Evolutionary conservation across 2,113 vertebrate genomes (phyloP).

Genomic region (Urocitellus parryii): DNA sequence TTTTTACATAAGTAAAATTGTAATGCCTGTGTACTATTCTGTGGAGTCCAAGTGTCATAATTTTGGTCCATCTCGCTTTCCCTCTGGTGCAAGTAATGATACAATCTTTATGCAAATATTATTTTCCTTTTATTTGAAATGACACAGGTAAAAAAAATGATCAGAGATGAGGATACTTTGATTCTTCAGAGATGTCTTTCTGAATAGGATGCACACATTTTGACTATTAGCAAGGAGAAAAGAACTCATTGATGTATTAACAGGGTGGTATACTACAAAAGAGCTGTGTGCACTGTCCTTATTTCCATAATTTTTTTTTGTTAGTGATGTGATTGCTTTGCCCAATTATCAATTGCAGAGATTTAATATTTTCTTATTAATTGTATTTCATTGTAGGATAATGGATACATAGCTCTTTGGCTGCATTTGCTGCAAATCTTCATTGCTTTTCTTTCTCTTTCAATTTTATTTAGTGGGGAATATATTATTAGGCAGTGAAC

Average conservation of each 20-base stretch:
- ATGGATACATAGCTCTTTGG: not conserved
- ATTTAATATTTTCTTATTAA: slow-evolving; percentile 16
- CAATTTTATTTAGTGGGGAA: not conserved
- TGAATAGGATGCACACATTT: not conserved
- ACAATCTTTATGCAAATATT: slow-evolving; percentile 2
- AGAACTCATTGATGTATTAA: not conserved
- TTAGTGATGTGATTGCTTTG: not conserved
- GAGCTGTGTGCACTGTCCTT: not conserved
- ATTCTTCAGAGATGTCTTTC: slow-evolving; percentile 34
- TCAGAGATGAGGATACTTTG: not conserved
- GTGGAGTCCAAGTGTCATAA: not conserved
- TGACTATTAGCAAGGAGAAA: not conserved
- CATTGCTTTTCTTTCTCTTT: not conserved
- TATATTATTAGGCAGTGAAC: not conserved
- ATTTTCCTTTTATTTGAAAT: slow-evolving; percentile 57
- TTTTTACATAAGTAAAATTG: slow-evolving; percentile 47
- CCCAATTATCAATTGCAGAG: not conserved
- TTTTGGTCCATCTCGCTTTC: slow-evolving; percentile 40
- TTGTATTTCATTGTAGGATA: not conserved
- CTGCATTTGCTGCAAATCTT: not conserved
- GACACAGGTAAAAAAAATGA: slow-evolving; percentile 26
- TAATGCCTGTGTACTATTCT: not conserved
- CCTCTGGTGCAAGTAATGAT: slow-evolving; percentile 30
- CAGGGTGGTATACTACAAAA: not conserved
- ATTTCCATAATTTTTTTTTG: not conserved